phyloP scores from a whole-genome alignment of 2,888 invertebrate genomes.

The Drepanosiphum platanoidis region DNA sequence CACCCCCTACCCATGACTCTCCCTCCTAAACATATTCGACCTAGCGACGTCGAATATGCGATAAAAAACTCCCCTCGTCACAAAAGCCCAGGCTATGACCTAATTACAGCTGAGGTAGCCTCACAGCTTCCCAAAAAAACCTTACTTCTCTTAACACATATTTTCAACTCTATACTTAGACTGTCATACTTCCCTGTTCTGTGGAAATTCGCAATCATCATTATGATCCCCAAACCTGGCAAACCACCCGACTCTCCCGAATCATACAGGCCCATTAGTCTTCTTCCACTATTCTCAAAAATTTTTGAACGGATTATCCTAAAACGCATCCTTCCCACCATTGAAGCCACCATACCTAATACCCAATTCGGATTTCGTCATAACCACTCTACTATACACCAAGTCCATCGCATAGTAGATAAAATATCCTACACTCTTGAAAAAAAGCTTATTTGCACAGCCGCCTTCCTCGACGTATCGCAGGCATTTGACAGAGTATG shows the following conservation, averaged over 20 bases:
- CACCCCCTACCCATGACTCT: constrained; percentile 28
- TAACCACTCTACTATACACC: not conserved
- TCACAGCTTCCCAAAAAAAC: constrained; percentile 31
- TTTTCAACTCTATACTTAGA: constrained; percentile 22
- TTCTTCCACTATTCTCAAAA: not conserved
- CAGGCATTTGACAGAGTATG: no score
- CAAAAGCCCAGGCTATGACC: constrained; percentile 38
- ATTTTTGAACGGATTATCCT: not conserved
- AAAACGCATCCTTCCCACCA: not conserved
- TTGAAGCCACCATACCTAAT: not conserved
- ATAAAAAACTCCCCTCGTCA: not conserved
- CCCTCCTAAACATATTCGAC: constrained; percentile 22
- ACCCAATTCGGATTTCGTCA: constrained; percentile 7
- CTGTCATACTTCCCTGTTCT: not conserved
- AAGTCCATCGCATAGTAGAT: not conserved
- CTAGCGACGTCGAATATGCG: constrained; percentile 7
- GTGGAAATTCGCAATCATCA: constrained; percentile 32
- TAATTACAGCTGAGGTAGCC: constrained; percentile 37
- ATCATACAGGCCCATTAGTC: not conserved
- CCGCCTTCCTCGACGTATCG: no score
- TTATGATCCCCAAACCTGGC: constrained; percentile 22
- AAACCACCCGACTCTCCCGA: constrained; percentile 11
- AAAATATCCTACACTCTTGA: not conserved
- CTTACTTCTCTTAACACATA: constrained; percentile 28
- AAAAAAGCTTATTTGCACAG: constrained; percentile 21